Evolutionary conservation across 2,888 invertebrate genomes (phyloP).

Genomic region (Diarsia brunnea): DNA sequence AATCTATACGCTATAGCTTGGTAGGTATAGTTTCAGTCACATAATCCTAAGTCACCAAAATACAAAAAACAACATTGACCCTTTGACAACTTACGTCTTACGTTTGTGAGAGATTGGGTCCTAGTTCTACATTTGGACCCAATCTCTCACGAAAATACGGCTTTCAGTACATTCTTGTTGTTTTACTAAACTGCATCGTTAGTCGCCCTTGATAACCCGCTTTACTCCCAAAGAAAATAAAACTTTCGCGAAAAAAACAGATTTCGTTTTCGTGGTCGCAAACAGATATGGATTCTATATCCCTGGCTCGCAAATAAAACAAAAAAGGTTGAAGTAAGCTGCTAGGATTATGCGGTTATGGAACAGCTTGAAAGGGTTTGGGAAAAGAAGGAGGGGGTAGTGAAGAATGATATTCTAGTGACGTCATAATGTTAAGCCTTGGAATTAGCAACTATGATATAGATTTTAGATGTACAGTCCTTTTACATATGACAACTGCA

Average conservation of each 20-base stretch:
- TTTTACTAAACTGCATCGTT: slow-evolving; percentile 14
- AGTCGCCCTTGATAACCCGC: slow-evolving; percentile 25
- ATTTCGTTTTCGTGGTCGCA: slow-evolving; percentile 43
- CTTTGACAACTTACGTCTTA: slow-evolving; percentile 19
- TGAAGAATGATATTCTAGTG: slow-evolving; percentile 28
- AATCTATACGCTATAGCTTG: too few relatives aligned
- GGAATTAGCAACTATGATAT: slow-evolving; percentile 7
- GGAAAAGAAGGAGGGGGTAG: background rate
- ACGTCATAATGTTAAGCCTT: slow-evolving; percentile 13
- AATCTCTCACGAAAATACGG: slow-evolving; percentile 31
- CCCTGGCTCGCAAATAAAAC: slow-evolving; percentile 38
- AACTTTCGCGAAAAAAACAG: slow-evolving; percentile 26
- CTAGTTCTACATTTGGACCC: background rate
- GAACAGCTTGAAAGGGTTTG: slow-evolving; percentile 40
- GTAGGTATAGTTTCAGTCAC: background rate
- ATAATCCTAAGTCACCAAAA: background rate
- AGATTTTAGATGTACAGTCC: background rate
- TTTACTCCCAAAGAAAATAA: slow-evolving; percentile 32
- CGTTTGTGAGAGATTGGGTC: too few relatives aligned
- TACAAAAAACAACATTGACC: background rate
- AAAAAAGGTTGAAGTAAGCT: slow-evolving; percentile 54
- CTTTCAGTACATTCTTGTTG: slow-evolving; percentile 5
- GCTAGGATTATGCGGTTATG: slow-evolving; percentile 49
- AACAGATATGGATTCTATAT: slow-evolving; percentile 48
- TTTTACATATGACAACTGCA: background rate